Base-by-base conservation (phyloP, 1,140 invertebrate species). In the Tachypleus tridentatus region DNA sequence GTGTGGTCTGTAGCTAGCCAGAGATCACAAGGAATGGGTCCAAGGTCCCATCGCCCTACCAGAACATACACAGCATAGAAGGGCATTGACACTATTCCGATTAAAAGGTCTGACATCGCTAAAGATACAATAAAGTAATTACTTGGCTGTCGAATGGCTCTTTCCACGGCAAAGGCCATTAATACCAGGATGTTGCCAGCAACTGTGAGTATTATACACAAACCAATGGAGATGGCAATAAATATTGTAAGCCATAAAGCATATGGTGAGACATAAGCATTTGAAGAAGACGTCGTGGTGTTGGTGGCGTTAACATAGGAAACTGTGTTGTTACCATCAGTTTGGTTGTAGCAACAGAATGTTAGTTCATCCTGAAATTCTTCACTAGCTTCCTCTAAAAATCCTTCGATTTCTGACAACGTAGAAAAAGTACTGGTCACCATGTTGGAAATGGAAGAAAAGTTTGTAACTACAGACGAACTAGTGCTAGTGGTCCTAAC, bases 1-100 rank as follows among this genome's bases (percentile, higher is more conserved):
- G 96, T 98, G 78, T 98, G 99, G 79, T 99, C 97, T 47, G 98
- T 89, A 0, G 95, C 97, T 1, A 99, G 82, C 97, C 97, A 99
- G 53, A 99, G 81, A 78, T 99, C 96, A 77, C 97, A 99, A 0
- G 98, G 81, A 64, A 98, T 83, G 8, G 91, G 88, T 11, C 97
- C 96, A 61, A 99, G 82, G 73, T 96, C 88, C 97, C 97, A 99
- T 73, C 92, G 89, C 49, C 93, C 91, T 82, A 88, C 91, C 63
- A 99, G 79, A 58, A 98, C 87, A 79, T 99, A 99, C 82, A 70
- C 88, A 85, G 76, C 92, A 87, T 94, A 86, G 64, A 83, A 78
- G 5, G 82, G 81, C 77, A 83, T 82, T 4, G 78, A 83, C 68
- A 83, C 79, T 5, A 81, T 73, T 85, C 97, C 97, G 77, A 99